These are phyloP conservation scores for Mythimna impura DNA, from an alignment of 2,888 invertebrate genomes.

Conservation along the genomic window DNA sequence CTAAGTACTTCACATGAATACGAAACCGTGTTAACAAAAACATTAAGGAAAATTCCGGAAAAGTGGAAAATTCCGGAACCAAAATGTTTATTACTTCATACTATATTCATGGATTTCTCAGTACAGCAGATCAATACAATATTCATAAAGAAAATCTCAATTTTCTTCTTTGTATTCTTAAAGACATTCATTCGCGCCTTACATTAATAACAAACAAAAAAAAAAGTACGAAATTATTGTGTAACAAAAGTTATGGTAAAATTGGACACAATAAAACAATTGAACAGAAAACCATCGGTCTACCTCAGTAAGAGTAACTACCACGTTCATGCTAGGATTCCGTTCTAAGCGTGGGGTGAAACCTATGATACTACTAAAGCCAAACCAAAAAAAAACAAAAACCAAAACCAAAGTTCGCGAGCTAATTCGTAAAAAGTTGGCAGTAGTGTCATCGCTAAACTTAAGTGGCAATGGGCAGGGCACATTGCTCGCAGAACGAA, in stretches of 20 bases:
- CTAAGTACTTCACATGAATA: not conserved
- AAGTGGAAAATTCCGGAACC: not conserved
- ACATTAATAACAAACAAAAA: slow-evolving; percentile 53
- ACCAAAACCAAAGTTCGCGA: too few species aligned
- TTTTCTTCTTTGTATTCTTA: slow-evolving; percentile 36
- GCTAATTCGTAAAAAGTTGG: too few species aligned
- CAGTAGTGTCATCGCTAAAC: too few species aligned
- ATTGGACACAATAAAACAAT: not conserved
- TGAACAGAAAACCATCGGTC: slow-evolving; percentile 10
- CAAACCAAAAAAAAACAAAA: too few species aligned
- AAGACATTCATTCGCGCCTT: slow-evolving; percentile 45
- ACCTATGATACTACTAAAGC: too few species aligned
- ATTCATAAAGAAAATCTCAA: slow-evolving; percentile 36
- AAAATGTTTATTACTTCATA: not conserved
- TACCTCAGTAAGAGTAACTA: not conserved
- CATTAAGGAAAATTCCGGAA: not conserved
- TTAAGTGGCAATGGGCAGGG: too few species aligned
- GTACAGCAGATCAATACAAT: slow-evolving; percentile 31
- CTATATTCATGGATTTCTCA: slow-evolving; percentile 15
- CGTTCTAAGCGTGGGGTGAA: too few species aligned
- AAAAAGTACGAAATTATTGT: slow-evolving; percentile 50
- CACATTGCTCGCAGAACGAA: too few species aligned
- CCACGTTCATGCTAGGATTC: too few species aligned
- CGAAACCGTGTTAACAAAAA: not conserved
- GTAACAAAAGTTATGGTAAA: slow-evolving; percentile 34